Conservation (phyloP, 1,140 invertebrate species). For the Sarcophaga bullata region DNA sequence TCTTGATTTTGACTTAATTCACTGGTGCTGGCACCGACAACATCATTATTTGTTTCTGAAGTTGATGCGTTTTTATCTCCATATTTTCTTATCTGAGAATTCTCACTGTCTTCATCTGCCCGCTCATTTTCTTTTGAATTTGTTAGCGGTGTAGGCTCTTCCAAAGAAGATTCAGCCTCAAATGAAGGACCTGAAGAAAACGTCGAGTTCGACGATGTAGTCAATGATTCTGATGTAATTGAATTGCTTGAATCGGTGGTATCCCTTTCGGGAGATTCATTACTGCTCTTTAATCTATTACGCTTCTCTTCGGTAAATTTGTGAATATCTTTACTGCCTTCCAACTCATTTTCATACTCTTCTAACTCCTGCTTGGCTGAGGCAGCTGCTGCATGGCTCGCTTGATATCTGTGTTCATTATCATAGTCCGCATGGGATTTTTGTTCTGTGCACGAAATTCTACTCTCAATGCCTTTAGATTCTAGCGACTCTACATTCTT, state of each 20-base stretch:
- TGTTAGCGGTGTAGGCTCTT: conserved; percentile 47
- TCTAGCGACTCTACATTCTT: conserved; percentile 66
- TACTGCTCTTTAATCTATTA: conserved; percentile 35
- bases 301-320: conserved; percentile 55
- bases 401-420: not conserved
- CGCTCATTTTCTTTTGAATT: not conserved
- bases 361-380: conserved; percentile 9
- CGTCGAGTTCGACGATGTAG: conserved; percentile 62
- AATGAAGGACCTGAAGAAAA: conserved; percentile 64
- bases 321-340: conserved; percentile 50
- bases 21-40: not conserved
- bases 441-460: not conserved
- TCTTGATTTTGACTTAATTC: no score
- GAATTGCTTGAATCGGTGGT: conserved; percentile 40
- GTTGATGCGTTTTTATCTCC: not conserved
- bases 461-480: conserved; percentile 11
- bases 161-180: conserved; percentile 52
- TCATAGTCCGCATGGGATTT: not conserved
- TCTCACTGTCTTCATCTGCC: conserved; percentile 6
- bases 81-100: not conserved
- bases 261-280: conserved; percentile 26
- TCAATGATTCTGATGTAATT: conserved; percentile 58
- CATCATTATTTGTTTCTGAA: conserved; percentile 44
- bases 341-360: conserved; percentile 48
- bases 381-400: not conserved